Conservation (phyloP, 2,888 invertebrate species). For the Pyrochroa serraticornis region DNA sequence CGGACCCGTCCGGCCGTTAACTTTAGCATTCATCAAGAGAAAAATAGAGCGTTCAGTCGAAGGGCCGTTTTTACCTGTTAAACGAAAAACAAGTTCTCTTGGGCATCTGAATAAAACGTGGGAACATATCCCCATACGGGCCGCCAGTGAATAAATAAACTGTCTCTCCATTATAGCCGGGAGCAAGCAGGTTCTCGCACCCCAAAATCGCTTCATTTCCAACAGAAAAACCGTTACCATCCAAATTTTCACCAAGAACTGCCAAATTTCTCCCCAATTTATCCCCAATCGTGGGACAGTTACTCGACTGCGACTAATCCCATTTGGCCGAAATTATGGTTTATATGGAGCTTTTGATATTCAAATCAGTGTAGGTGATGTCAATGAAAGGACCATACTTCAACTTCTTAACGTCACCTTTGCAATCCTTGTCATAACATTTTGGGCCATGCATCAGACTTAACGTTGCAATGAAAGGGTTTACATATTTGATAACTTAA, state of each 20-base stretch:
- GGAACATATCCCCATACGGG: constrained; percentile 46
- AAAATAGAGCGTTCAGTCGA: constrained; percentile 37
- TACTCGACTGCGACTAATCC: too few species aligned
- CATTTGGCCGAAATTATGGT: too few species aligned
- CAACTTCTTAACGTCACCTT: background rate
- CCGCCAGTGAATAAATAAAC: constrained; percentile 45
- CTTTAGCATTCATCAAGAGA: constrained; percentile 2
- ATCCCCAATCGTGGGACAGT: too few species aligned
- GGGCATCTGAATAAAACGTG: constrained; percentile 28
- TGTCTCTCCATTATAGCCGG: too few species aligned
- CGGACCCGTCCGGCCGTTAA: too few species aligned
- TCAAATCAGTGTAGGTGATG: constrained; percentile 3
- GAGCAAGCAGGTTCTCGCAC: too few species aligned
- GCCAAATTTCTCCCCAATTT: too few species aligned
- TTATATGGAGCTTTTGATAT: too few species aligned
- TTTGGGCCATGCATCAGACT: constrained; percentile 47
- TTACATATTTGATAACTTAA: constrained; percentile 33
- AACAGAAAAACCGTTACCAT: too few species aligned
- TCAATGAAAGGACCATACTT: background rate
- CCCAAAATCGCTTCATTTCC: too few species aligned
- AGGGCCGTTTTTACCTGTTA: constrained; percentile 45
- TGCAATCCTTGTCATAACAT: constrained; percentile 40
- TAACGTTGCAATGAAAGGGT: constrained; percentile 31
- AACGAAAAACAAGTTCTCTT: constrained; percentile 46
- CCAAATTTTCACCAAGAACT: too few species aligned